Conservation (phyloP, 2,888 invertebrate species). For the Microdon myrmicae region DNA sequence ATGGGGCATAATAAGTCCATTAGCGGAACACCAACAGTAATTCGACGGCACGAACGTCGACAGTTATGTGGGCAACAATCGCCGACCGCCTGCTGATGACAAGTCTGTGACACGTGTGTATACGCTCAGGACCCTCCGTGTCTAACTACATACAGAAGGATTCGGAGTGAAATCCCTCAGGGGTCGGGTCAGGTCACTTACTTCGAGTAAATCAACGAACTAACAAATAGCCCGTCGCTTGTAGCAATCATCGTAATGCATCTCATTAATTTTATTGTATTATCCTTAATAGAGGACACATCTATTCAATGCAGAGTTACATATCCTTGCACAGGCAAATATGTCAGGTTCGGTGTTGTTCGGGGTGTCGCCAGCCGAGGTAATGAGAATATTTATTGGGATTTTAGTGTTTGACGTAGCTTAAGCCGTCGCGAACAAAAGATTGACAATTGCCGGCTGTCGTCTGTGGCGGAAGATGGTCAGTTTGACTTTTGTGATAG, state of each 20-base stretch:
- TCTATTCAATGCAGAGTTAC: neutral
- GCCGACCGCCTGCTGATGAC: conserved; percentile 23
- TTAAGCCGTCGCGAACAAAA: conserved; percentile 34
- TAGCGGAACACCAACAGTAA: conserved; percentile 31
- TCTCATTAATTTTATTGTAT: conserved; percentile 52
- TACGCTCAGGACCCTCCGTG: conserved; percentile 23
- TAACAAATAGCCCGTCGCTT: conserved; percentile 45
- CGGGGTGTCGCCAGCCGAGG: conserved; percentile 32
- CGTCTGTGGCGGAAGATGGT: conserved; percentile 10
- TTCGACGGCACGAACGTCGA: conserved; percentile 13
- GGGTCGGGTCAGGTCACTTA: neutral
- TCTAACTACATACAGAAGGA: neutral
- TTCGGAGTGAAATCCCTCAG: conserved; percentile 19
- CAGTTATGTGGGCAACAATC: too few relatives aligned
- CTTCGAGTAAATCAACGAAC: conserved; percentile 41
- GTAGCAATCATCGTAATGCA: conserved; percentile 50
- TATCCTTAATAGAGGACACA: conserved; percentile 26
- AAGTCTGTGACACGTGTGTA: conserved; percentile 40
- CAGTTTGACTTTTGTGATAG: conserved; percentile 25
- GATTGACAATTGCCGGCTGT: conserved; percentile 28
- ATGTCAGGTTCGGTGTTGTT: conserved; percentile 27
- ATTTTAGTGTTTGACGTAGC: conserved; percentile 16
- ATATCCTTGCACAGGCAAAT: conserved; percentile 9
- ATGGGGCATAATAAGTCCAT: conserved; percentile 40
- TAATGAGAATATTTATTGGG: conserved; percentile 50